phyloP scores from a whole-genome alignment of 2,113 vertebrate genomes.

The Bubo bubo region DNA sequence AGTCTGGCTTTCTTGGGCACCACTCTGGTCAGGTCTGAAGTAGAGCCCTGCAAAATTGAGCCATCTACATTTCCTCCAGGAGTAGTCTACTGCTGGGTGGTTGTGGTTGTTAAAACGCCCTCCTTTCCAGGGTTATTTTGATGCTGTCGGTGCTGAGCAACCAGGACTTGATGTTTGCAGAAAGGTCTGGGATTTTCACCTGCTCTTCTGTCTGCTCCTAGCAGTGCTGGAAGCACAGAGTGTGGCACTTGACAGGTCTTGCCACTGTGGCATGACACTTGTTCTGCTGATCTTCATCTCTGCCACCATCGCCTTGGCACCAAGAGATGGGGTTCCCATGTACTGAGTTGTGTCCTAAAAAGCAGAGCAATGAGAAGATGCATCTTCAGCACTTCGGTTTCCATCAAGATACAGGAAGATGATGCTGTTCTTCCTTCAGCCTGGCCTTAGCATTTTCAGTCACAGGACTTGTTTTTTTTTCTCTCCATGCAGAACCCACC shows the following conservation, averaged over 20 bases:
- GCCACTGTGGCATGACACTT: neutral
- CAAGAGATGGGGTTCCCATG: neutral
- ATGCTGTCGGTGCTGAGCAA: neutral
- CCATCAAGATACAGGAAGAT: neutral
- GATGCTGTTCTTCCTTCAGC: neutral
- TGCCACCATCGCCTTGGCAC: neutral
- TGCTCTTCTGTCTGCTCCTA: neutral
- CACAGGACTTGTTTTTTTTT: neutral
- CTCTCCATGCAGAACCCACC: neutral
- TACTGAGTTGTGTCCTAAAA: neutral
- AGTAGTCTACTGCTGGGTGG: fast-evolving
- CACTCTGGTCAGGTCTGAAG: neutral
- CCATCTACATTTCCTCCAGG: neutral
- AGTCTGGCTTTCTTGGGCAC: neutral
- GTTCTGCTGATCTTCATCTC: neutral
- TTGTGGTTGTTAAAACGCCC: neutral
- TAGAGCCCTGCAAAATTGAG: neutral
- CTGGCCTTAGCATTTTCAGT: neutral
- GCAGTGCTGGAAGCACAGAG: neutral
- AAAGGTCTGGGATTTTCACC: neutral
- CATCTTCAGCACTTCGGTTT: neutral
- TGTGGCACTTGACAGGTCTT: neutral
- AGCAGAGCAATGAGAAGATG: neutral
- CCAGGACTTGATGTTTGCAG: neutral
- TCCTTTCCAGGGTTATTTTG: neutral